These are phyloP conservation scores for Rhogogaster chlorosoma DNA, from an alignment of 2,888 invertebrate species.

Conservation along the genomic window DNA sequence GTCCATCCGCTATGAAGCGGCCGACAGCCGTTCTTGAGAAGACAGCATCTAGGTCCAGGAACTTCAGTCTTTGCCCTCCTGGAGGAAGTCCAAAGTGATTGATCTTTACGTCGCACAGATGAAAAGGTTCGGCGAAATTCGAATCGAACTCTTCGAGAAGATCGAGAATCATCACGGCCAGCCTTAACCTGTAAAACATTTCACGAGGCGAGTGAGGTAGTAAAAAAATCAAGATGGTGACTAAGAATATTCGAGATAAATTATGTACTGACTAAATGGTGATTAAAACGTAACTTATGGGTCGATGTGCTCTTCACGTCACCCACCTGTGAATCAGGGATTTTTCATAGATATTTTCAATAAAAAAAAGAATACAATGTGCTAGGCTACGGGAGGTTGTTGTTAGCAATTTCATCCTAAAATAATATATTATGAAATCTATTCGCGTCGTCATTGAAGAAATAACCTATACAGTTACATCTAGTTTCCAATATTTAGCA, in stretches of 20 bases:
- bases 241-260: not conserved
- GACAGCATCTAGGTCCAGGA: constrained; percentile 83
- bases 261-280: not conserved
- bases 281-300: not conserved
- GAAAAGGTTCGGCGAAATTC: constrained; percentile 81
- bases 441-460: no score
- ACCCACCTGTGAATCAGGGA: not conserved
- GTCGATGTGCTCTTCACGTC: not conserved
- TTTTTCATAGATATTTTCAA: no score
- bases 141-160: constrained; percentile 81
- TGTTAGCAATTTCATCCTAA: no score
- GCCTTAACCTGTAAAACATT: constrained; percentile 72
- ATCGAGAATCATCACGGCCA: constrained; percentile 82
- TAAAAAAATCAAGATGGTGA: not conserved
- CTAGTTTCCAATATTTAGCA: no score
- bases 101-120: constrained; percentile 85
- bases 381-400: not conserved
- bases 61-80: constrained; percentile 80
- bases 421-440: not conserved
- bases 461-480: no score
- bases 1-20: constrained; percentile 78
- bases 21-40: constrained; percentile 81
- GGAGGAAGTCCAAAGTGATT: constrained; percentile 83
- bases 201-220: not conserved
- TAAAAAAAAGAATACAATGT: not conserved